Conservation (phyloP, 2,888 invertebrate species). For the Euzetes globulus region DNA sequence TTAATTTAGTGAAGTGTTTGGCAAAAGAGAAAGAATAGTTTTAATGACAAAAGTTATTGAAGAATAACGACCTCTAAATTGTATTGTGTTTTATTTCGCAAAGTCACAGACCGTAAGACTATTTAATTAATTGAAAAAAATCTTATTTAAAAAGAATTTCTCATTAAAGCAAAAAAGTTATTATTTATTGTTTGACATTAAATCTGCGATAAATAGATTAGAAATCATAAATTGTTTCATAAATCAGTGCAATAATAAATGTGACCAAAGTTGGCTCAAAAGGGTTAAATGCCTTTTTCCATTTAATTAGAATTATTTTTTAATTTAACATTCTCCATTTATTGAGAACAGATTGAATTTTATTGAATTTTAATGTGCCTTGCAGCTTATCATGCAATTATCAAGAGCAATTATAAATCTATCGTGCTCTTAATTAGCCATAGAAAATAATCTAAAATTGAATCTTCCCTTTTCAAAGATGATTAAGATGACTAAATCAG, state of each 20-base stretch:
- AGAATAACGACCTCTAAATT: slow-evolving; percentile 15
- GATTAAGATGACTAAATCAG: too few relatives aligned
- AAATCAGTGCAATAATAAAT: neutral
- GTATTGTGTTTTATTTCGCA: neutral
- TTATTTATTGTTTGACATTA: neutral
- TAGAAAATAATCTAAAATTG: too few relatives aligned
- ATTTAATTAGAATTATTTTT: too few relatives aligned
- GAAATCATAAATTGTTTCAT: neutral
- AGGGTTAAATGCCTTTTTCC: too few relatives aligned
- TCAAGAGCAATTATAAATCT: too few relatives aligned
- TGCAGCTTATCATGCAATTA: too few relatives aligned
- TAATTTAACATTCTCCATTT: too few relatives aligned
- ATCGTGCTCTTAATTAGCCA: too few relatives aligned
- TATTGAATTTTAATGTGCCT: too few relatives aligned
- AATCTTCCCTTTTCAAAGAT: too few relatives aligned
- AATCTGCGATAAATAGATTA: neutral
- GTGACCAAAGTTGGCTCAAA: too few relatives aligned
- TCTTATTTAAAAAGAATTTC: neutral
- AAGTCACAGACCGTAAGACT: neutral
- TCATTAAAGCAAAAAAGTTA: neutral
- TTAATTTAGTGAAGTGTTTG: neutral
- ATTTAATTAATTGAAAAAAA: neutral
- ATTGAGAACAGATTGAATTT: too few relatives aligned
- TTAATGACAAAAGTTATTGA: neutral
- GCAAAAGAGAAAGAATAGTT: neutral